A percentile compares a stretch with the other conserved stretches of the same genome.
Conservation (phyloP, 2,888 invertebrate genomes). For the Ophion costatus region DNA sequence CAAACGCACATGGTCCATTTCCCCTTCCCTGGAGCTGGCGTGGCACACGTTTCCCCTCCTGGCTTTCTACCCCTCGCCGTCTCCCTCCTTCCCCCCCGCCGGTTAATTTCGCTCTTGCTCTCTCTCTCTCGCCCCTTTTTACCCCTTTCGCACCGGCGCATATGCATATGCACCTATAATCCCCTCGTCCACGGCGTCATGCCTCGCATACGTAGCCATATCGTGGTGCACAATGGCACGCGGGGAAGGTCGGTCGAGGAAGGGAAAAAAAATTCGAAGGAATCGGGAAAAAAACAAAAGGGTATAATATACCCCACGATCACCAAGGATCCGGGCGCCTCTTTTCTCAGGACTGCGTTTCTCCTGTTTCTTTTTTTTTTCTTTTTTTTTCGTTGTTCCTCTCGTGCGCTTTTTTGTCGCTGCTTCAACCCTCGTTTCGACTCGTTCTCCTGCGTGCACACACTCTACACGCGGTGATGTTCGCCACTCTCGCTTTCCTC, state of each 20-base stretch:
- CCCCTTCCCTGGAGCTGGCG: constrained; percentile 46
- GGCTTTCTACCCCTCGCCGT: constrained; percentile 23
- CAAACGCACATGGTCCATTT: constrained; percentile 44
- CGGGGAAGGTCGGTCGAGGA: constrained; percentile 24
- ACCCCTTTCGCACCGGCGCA: constrained; percentile 55
- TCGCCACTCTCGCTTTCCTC: constrained; percentile 67
- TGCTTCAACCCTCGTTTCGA: constrained; percentile 58
- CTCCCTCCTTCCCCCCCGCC: constrained; percentile 29
- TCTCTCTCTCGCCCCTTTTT: constrained; percentile 52
- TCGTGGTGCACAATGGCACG: constrained; percentile 21
- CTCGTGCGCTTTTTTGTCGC: constrained; percentile 23
- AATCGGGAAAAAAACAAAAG: constrained; percentile 66
- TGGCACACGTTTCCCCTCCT: constrained; percentile 46
- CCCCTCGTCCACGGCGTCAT: constrained; percentile 38
- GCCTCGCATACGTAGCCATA: neutral
- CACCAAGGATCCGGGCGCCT: constrained; percentile 57
- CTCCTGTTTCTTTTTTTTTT: constrained; percentile 22
- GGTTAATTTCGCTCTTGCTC: constrained; percentile 13
- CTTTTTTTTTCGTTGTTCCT: constrained; percentile 4
- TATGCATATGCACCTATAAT: constrained; percentile 67
- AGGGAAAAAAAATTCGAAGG: constrained; percentile 61
- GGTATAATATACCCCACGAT: constrained; percentile 45
- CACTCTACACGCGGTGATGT: constrained; percentile 60
- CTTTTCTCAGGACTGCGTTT: constrained; percentile 65
- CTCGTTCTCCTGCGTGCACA: constrained; percentile 61